phyloP scores from a whole-genome alignment of 2,113 vertebrate species.

The Sigmodon hispidus region DNA sequence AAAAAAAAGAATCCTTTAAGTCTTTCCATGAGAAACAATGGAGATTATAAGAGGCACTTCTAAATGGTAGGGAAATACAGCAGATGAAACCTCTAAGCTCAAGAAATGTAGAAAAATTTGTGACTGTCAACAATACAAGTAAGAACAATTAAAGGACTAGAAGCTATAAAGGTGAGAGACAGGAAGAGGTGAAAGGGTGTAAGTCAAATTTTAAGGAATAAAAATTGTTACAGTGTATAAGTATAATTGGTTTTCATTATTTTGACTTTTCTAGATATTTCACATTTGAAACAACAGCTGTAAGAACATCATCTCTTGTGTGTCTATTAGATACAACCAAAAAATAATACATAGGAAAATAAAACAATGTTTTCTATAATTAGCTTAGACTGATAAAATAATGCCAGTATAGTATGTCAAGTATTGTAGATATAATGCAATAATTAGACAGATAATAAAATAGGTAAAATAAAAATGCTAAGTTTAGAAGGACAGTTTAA shows the following conservation, averaged over 20 bases:
- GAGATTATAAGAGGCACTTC: neutral
- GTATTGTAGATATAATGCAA: neutral
- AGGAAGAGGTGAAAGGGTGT: neutral
- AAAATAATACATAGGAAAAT: neutral
- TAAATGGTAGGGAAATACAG: neutral
- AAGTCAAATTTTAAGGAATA: neutral
- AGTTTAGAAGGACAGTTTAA: neutral
- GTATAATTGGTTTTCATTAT: neutral
- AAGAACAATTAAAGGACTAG: neutral
- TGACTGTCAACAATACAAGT: neutral
- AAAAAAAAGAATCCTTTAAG: neutral
- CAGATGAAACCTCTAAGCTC: neutral
- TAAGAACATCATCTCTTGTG: neutral
- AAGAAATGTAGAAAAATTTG: neutral
- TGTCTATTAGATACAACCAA: neutral
- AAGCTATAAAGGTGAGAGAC: too few species aligned
- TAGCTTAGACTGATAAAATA: neutral
- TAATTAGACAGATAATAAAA: neutral
- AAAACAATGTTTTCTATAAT: neutral
- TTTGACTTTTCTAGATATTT: neutral
- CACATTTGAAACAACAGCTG: neutral
- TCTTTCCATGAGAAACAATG: neutral
- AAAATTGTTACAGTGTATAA: neutral
- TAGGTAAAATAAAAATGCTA: neutral
- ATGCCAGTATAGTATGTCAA: neutral